phyloP scores from a whole-genome alignment of 2,113 vertebrate species.

The Gracilinanus agilis region DNA sequence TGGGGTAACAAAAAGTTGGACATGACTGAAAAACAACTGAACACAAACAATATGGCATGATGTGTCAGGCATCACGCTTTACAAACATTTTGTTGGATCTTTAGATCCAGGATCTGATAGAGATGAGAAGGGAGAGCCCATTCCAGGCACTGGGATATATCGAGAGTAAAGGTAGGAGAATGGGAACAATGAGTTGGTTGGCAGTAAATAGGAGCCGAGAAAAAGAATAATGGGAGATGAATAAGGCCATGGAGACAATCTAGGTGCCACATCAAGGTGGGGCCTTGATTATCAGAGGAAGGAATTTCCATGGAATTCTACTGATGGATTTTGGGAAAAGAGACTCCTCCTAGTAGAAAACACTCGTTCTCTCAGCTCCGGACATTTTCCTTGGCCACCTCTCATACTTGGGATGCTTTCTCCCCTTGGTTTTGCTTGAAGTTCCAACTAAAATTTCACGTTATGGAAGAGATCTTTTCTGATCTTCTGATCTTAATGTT shows the following conservation, averaged over 20 bases:
- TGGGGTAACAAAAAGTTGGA: no score
- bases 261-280: background rate
- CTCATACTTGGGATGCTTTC: background rate
- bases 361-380: background rate
- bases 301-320: background rate
- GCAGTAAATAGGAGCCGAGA: background rate
- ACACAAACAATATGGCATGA: no score
- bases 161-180: background rate
- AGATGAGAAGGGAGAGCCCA: background rate
- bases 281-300: background rate
- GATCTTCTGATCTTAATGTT: background rate
- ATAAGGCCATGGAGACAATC: background rate
- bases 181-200: background rate
- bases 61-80: no score
- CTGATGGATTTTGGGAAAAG: background rate
- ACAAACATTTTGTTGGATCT: background rate
- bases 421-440: background rate
- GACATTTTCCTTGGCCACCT: background rate
- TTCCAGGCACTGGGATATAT: background rate
- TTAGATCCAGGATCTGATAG: background rate
- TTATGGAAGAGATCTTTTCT: background rate
- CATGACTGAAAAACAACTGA: no score
- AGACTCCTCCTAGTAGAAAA: background rate
- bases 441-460: background rate
- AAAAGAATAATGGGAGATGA: background rate